These are phyloP conservation scores for Amblyraja radiata DNA, from an alignment of 2,797 vertebrate species.

Conservation along the genomic window DNA sequence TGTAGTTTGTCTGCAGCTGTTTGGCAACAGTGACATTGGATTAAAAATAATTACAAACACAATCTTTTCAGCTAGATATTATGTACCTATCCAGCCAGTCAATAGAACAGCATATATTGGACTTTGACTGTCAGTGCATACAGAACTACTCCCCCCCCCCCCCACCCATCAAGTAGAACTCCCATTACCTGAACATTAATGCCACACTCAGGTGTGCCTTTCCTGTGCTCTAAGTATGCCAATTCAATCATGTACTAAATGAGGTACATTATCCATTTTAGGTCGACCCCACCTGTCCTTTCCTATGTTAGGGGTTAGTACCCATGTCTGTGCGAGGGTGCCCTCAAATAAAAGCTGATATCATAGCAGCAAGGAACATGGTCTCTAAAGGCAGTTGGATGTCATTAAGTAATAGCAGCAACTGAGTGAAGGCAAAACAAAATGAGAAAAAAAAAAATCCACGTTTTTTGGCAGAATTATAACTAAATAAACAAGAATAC, in stretches of 20 bases:
- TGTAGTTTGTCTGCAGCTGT: background rate
- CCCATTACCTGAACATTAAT: conserved; percentile 35
- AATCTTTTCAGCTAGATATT: background rate
- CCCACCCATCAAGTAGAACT: conserved; percentile 18
- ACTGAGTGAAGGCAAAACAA: conserved; percentile 6
- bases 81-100: background rate
- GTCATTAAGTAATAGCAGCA: conserved; percentile 16
- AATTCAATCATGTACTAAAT: background rate
- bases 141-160: background rate
- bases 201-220: background rate
- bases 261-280: background rate
- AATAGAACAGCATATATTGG: conserved; percentile 13
- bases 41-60: background rate
- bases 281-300: background rate
- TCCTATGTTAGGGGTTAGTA: background rate
- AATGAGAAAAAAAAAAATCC: background rate
- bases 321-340: background rate
- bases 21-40: background rate
- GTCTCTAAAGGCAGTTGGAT: conserved; percentile 26
- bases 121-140: conserved; percentile 28
- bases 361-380: conserved; percentile 27
- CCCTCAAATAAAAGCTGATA: conserved; percentile 12
- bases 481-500: background rate
- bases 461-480: background rate
- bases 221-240: background rate